These are phyloP conservation scores for Horisme vitalbata DNA, from an alignment of 2,888 invertebrate species.

Conservation along the genomic window DNA sequence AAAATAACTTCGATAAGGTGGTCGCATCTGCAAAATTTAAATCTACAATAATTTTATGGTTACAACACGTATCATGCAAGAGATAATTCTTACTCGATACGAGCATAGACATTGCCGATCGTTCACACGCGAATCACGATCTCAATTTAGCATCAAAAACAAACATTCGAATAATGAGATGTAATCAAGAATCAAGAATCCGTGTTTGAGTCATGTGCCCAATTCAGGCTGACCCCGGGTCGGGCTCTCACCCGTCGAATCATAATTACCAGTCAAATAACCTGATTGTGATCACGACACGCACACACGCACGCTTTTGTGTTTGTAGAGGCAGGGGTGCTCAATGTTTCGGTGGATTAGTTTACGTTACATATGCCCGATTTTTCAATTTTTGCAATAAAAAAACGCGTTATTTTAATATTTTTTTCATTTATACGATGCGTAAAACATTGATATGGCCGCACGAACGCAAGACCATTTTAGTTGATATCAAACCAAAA, in stretches of 20 bases:
- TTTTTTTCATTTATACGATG: too few species aligned
- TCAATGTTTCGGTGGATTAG: constrained; percentile 47
- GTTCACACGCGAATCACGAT: constrained; percentile 43
- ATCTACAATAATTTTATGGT: too few species aligned
- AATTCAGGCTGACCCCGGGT: constrained; percentile 71
- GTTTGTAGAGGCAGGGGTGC: constrained; percentile 51
- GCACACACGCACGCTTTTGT: constrained; percentile 64
- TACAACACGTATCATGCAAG: too few species aligned
- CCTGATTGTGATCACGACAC: constrained; percentile 81
- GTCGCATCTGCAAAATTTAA: too few species aligned
- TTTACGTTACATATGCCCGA: too few species aligned
- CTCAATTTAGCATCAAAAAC: constrained; percentile 45
- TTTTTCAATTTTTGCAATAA: too few species aligned
- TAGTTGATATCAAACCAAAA: too few species aligned
- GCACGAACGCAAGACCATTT: too few species aligned
- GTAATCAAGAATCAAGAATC: constrained; percentile 58
- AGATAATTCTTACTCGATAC: neutral
- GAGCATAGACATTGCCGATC: constrained; percentile 14
- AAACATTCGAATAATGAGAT: constrained; percentile 59
- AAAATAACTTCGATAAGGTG: too few species aligned
- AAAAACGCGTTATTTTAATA: too few species aligned
- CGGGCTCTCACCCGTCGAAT: constrained; percentile 72
- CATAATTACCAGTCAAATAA: constrained; percentile 82
- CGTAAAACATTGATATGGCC: too few species aligned
- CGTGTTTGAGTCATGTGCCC: constrained; percentile 65